Percentiles rank a stretch among this genome's conserved stretches.
Evolutionary conservation across 2,888 invertebrate species (phyloP).

Genomic region (Thysanoteuthis rhombus): DNA sequence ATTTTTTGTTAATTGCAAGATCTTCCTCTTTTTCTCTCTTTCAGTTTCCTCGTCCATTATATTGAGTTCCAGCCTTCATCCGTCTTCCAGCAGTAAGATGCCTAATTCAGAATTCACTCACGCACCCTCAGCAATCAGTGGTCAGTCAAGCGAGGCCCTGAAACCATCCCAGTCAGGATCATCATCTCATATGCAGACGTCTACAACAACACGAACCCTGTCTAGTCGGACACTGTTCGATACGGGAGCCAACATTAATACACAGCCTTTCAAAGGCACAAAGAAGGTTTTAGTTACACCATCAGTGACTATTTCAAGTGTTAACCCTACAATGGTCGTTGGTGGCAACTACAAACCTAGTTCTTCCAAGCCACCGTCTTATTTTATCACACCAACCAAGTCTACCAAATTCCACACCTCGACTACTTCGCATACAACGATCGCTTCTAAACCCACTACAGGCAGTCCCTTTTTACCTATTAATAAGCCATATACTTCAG

Average conservation of each 20-base stretch:
- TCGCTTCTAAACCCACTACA: background rate
- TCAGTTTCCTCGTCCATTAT: background rate
- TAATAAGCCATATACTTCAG: background rate
- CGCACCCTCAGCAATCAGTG: background rate
- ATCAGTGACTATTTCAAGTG: background rate
- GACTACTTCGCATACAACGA: background rate
- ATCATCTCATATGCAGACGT: background rate
- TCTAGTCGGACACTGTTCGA: background rate
- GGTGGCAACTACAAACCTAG: background rate
- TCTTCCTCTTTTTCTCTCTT: background rate
- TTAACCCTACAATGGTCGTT: background rate
- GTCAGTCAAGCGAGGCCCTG: background rate
- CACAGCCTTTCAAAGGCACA: background rate
- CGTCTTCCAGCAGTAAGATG: background rate
- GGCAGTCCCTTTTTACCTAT: background rate
- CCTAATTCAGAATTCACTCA: background rate
- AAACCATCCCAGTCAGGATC: background rate
- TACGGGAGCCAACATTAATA: background rate
- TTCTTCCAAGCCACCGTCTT: background rate
- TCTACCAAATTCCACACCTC: background rate
- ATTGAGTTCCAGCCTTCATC: background rate
- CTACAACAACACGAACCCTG: background rate
- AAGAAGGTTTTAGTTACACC: background rate
- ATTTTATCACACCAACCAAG: background rate
- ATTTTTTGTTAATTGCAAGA: background rate